These are phyloP conservation scores for Luehdorfia chinensis DNA, from an alignment of 1,140 invertebrate genomes.

Conservation along the genomic window DNA sequence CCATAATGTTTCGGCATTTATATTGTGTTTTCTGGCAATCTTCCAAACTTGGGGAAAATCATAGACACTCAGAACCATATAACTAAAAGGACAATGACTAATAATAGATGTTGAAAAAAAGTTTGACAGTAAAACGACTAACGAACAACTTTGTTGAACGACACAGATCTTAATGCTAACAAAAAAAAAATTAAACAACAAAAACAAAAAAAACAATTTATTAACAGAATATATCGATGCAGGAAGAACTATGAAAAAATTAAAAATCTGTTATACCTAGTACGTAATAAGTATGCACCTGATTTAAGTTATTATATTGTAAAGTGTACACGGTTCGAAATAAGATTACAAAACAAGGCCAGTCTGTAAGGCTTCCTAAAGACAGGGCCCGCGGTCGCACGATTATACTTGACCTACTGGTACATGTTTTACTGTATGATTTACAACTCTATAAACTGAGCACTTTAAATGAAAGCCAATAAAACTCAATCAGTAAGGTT, in stretches of 20 bases:
- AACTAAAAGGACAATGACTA: too few species aligned
- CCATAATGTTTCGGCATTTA: too few species aligned
- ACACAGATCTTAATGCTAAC: too few species aligned
- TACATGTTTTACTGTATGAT: background rate
- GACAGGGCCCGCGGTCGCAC: constrained; percentile 12
- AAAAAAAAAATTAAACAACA: background rate
- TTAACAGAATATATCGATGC: background rate
- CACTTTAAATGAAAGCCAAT: too few species aligned
- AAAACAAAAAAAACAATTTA: background rate
- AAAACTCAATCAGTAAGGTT: too few species aligned
- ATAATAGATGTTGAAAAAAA: too few species aligned
- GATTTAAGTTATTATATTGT: constrained; percentile 1
- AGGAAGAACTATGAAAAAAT: background rate
- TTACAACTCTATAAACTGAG: background rate
- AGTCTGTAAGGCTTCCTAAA: constrained; percentile 46
- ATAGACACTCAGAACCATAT: too few species aligned
- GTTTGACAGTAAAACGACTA: too few species aligned
- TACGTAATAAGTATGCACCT: background rate
- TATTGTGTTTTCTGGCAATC: too few species aligned
- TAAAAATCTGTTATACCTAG: background rate
- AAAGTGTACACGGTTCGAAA: constrained; percentile 32
- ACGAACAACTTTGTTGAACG: too few species aligned
- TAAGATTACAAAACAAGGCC: constrained; percentile 60
- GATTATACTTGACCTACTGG: constrained; percentile 48
- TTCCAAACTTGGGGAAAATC: too few species aligned